These are phyloP conservation scores for Tachystola acroxantha DNA, from an alignment of 2,888 invertebrate genomes.

Conservation along the genomic window DNA sequence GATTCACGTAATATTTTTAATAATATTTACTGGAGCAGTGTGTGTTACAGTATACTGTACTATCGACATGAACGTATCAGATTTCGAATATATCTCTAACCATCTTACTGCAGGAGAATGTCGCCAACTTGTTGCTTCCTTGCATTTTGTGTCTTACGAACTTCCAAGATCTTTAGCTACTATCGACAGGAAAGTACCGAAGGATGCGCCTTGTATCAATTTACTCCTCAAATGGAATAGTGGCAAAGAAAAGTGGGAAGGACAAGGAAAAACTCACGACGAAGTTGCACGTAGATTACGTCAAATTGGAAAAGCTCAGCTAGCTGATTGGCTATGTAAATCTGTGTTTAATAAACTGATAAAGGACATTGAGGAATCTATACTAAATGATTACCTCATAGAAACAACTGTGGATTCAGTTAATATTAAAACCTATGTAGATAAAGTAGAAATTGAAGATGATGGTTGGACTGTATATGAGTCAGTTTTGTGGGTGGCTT, in stretches of 20 bases:
- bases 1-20: no score
- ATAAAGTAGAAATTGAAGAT: conserved; percentile 15
- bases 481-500: conserved; percentile 30
- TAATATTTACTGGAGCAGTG: no score
- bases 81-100: conserved; percentile 70
- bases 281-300: conserved; percentile 72
- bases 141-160: conserved; percentile 62
- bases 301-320: conserved; percentile 73
- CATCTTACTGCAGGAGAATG: conserved; percentile 78
- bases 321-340: conserved; percentile 80
- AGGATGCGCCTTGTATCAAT: conserved; percentile 72
- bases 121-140: conserved; percentile 72
- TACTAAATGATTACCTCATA: conserved; percentile 24
- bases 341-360: conserved; percentile 75
- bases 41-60: conserved; percentile 23
- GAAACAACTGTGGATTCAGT: neutral
- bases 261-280: conserved; percentile 77
- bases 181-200: conserved; percentile 59
- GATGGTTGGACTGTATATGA: conserved; percentile 37
- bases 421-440: conserved; percentile 19
- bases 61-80: conserved; percentile 40
- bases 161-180: conserved; percentile 26
- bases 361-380: conserved; percentile 56
- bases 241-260: conserved; percentile 52
- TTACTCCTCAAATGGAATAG: conserved; percentile 79